Evolutionary conservation across 2,888 invertebrate species (phyloP), one percentile per base, ranked within the genome.

Genomic region (Autographa gamma): DNA sequence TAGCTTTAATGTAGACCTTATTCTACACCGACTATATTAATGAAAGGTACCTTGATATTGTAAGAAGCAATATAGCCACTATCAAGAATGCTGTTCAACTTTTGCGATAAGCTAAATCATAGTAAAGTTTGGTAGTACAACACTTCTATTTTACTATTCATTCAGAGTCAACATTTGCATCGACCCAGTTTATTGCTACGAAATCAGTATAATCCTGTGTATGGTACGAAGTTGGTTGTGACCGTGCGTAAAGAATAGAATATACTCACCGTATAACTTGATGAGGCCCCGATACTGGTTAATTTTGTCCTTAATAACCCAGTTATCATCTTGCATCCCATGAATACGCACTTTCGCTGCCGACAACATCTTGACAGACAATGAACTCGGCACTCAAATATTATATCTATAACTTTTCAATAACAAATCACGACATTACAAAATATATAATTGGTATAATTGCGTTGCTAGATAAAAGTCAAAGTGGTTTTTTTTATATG

Each of bases 241-340:
- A 25, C 25, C 25, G 25, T 25, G 25, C 25, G 25, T 25, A 25
- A 3, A 25, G 25, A 25, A 25, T 32, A 11, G 18, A 59, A 41
- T 1, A 48, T n/a, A 87, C 92, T 92, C 91, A 97, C 97, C 96
- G 82, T 97, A 96, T 67, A 97, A 91, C 86, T 96, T 97, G 43
- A 97, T 96, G 43, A 97, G 93, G 31, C 97, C 97, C 61, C 97
- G 96, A 81, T 97, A 97, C 85, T 97, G 97, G 66, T 95, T 96
- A 59, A 97, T 96, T 91, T 97, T 97, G 82, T 97, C 97, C 81
- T 95, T 96, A 60, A 96, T 96, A 2, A 96, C 96, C 97, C 97
- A 97, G 87, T 96, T 96, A 43, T 96, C 96, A 80, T 97, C 96
- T 85, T 96, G 96, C 96, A 97, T 96, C 41, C 96, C 96, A 91